These are phyloP conservation scores for Epicampocera succincta DNA, from an alignment of 2,888 invertebrate genomes.

Conservation along the genomic window DNA sequence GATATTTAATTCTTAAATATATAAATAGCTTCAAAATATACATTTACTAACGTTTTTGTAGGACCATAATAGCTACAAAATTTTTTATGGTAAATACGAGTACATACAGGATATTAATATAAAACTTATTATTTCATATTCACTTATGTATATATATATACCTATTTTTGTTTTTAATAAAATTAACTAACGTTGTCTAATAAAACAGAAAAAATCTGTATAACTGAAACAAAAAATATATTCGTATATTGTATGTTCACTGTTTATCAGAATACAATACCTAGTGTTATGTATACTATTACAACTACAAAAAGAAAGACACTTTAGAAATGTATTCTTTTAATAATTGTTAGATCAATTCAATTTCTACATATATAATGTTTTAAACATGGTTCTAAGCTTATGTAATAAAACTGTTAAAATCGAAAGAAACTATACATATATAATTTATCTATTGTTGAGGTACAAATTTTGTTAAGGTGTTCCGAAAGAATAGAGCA, in stretches of 20 bases:
- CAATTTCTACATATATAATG: constrained; percentile 4
- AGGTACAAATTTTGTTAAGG: constrained; percentile 58
- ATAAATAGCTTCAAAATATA: no score
- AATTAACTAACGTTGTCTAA: no score
- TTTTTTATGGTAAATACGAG: no score
- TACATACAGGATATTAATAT: no score
- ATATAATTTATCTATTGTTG: constrained; percentile 20
- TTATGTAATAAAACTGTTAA: background rate
- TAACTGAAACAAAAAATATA: no score
- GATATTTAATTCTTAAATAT: no score
- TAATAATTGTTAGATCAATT: background rate
- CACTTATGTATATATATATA: no score
- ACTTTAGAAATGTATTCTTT: constrained; percentile 34
- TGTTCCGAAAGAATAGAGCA: constrained; percentile 26
- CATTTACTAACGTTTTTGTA: no score
- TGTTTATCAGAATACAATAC: constrained; percentile 17
- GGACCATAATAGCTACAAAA: no score
- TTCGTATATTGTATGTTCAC: constrained; percentile 27
- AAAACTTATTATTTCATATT: no score
- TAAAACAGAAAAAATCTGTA: no score
- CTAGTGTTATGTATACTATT: constrained; percentile 11
- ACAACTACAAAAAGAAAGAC: constrained; percentile 6
- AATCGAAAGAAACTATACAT: background rate
- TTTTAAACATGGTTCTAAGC: background rate
- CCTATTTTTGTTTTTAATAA: no score